Conservation (phyloP, 2,797 vertebrate genomes). For the Karalla daura region DNA sequence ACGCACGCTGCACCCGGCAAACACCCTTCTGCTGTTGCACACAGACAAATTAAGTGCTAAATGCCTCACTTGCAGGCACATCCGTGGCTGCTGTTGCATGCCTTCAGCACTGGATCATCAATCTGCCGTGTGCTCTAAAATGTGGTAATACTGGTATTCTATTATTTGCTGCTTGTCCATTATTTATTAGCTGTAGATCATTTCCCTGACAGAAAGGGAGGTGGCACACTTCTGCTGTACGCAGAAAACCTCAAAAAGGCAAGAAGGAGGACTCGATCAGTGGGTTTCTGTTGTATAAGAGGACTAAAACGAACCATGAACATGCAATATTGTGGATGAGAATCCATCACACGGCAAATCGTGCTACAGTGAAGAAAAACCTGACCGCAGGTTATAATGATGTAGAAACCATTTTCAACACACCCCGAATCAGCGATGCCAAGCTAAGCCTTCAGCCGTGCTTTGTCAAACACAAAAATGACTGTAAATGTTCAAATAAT, state of each 20-base stretch:
- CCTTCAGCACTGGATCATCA: constrained; percentile 44
- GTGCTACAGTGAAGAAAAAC: constrained; percentile 41
- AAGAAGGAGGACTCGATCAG: constrained; percentile 40
- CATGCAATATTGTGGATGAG: constrained; percentile 32
- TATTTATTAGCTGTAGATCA: constrained; percentile 72
- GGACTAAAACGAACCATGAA: constrained; percentile 48
- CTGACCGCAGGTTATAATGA: constrained; percentile 45
- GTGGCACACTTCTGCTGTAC: constrained; percentile 44
- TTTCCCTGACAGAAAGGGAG: constrained; percentile 37
- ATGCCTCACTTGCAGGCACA: constrained; percentile 52
- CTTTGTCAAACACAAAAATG: constrained; percentile 58
- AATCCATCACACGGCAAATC: constrained; percentile 59
- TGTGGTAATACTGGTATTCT: constrained; percentile 53
- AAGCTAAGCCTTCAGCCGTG: constrained; percentile 41
- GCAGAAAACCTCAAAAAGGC: constrained; percentile 45
- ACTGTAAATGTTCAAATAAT: constrained; percentile 51
- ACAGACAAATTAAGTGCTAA: constrained; percentile 44
- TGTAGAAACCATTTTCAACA: constrained; percentile 47
- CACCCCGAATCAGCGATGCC: constrained; percentile 40
- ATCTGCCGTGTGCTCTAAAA: constrained; percentile 55
- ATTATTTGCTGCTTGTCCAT: constrained; percentile 70
- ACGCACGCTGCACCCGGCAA: constrained; percentile 7
- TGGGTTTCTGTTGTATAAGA: constrained; percentile 35
- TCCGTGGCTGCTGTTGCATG: constrained; percentile 40
- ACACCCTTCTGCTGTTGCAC: constrained; percentile 39